Base-by-base conservation (phyloP, 2,888 invertebrate species). In the Allolobophora icterica region DNA sequence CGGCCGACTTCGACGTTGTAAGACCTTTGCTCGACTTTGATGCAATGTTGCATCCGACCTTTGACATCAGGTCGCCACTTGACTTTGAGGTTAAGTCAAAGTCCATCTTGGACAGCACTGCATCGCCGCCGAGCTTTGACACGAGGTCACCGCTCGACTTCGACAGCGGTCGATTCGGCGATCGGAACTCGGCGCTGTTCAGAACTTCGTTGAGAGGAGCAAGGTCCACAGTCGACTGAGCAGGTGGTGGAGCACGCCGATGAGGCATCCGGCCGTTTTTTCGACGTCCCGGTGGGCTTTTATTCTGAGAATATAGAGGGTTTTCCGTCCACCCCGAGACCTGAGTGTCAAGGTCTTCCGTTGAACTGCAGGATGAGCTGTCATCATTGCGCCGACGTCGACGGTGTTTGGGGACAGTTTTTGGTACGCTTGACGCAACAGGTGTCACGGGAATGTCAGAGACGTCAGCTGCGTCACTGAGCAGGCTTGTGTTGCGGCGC, bases 131-230 rank as follows among this genome's bases (percentile, higher is more conserved):
- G 13, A 38, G 71, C 38, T n/a, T 38, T 11, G 90, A 58, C 33
- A 21, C 71, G 30, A 89, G 24, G 89, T 91, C 52, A 17, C 35
- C 40, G 30, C 91, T 91, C 21, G 91, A 91, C 58, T 40, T 84
- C 13, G 91, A 84, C 21, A 40, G 45, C 24, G 40, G 84, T 6
- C 89, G 84, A 34, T 8, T 38, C 24, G 42, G 33, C n/a, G 91
- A 58, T 1, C 38, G 33, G 11, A 90, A 84, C 58, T 91, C 90
- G 19, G 91, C 35, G 35, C 91, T 90, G 52, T 90, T 90, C 38
- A 92, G 71, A 33, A 90, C 87, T 33, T 91, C 92, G 45, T 92
- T 91, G 58, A 92, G 90, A 0, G 92, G 91, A 11, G 89, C 90
- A 13, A 83, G 90, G 92, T 92, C 92, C 19, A 92, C 92, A 21